These are phyloP conservation scores for Epizoanthus illoricatus DNA, from an alignment of 92 coral and sea anemone genomes.

Conservation along the genomic window DNA sequence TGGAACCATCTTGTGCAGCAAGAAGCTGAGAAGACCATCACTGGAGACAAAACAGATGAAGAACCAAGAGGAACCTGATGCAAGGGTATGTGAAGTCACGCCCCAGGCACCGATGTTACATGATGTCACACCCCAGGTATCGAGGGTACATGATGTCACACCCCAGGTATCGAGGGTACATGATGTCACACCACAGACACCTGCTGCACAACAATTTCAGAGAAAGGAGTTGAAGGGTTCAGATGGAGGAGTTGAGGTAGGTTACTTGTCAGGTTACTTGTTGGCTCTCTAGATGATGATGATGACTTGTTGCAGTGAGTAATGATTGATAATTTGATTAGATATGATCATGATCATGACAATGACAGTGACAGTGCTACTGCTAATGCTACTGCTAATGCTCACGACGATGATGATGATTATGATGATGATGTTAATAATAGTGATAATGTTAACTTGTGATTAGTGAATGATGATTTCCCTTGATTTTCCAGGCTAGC, in stretches of 20 bases:
- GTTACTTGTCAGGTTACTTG: too few species aligned
- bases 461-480: not conserved
- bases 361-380: too few species aligned
- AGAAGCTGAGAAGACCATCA: slow-evolving; percentile 39
- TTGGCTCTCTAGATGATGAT: too few species aligned
- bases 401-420: too few species aligned
- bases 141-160: not conserved
- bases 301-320: too few species aligned
- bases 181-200: too few species aligned
- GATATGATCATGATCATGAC: too few species aligned
- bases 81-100: not conserved
- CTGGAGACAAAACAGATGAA: not conserved
- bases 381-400: too few species aligned
- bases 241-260: slow-evolving; percentile 22
- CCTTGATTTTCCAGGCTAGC: not conserved
- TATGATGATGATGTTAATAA: too few species aligned
- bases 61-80: not conserved
- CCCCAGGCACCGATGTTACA: not conserved
- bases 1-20: slow-evolving; percentile 52
- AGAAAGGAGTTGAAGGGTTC: slow-evolving; percentile 8
- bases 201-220: not conserved
- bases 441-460: too few species aligned
- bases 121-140: not conserved
- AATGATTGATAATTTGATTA: too few species aligned
- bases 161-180: too few species aligned